Base-by-base conservation (phyloP, 1,140 invertebrate genomes). In the Megalonaias nervosa region DNA sequence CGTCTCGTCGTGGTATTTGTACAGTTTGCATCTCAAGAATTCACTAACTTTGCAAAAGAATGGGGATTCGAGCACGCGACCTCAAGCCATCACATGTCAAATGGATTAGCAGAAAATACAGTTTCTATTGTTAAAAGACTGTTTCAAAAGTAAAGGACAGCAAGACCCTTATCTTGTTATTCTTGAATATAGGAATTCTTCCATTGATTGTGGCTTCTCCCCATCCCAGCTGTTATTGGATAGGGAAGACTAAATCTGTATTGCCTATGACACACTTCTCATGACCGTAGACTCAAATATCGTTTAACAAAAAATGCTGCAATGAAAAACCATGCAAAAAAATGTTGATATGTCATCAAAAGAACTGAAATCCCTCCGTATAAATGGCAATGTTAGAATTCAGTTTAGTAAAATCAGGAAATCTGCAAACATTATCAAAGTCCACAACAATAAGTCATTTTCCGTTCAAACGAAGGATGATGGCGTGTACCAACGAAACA, bases 41-140 rank as follows among this genome's bases (percentile, higher is more conserved):
- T 70, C 59, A 60, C 71, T 31, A 16, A 72, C 26, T 62, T 72
- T 59, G 71, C 59, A 62, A 72, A 72, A 9, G 2, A 61, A 17
- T 72, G 71, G 71, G 71, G 71, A 72, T 72, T 72, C 38, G 26
- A 72, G 15, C 58, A 72, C 38, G 15, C 19, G 56, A 73, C 60
- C 15, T 73, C 60, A 55, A 23, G 12, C n/a, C 23, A 65, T 16
- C 21, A 21, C 14, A 73, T 60, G 21, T 73, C 71, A 65, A 61
- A 17, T 16, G 59, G 16, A 17, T 61, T 16, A 21, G 16, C 16
- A 21, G n/a, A 61, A 61, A 16, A 61, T 16, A 26, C 26, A 26
- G 26, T 26, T 26, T 26, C 26, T 26, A 26, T 26, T 26, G 26
- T 26, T 26, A 26, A 14, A 23, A 56, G 23, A 56, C 14, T 71